Evolutionary conservation across 37 sponge, comb jelly and placozoan genomes (phyloP).

Genomic region (Dysidea cf. avara): DNA sequence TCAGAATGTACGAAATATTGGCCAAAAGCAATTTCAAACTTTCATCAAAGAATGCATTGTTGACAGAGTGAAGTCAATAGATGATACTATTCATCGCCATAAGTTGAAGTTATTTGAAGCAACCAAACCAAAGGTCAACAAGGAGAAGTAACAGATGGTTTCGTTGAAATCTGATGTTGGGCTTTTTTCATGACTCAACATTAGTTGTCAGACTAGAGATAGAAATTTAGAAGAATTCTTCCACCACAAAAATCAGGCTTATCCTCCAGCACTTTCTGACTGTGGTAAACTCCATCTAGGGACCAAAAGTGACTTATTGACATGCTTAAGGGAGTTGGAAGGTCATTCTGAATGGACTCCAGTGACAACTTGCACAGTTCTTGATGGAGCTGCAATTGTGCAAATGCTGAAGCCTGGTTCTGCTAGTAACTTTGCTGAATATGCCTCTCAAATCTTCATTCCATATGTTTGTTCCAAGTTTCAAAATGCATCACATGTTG

Average conservation of each 20-base stretch:
- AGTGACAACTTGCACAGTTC: neutral
- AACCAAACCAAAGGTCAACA: constrained; percentile 25
- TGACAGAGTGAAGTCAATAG: constrained; percentile 25
- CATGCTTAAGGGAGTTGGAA: constrained; percentile 16
- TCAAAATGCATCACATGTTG: constrained; percentile 25
- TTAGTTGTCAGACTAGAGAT: constrained; percentile 28
- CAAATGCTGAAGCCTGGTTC: constrained; percentile 38
- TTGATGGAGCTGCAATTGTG: constrained; percentile 45
- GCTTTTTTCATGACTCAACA: constrained; percentile 33
- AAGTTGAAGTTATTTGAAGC: constrained; percentile 25
- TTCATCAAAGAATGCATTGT: constrained; percentile 33
- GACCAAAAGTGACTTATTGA: constrained; percentile 36
- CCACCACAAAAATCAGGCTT: neutral
- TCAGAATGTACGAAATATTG: constrained; percentile 10
- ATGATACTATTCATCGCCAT: too few relatives aligned
- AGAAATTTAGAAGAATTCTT: constrained; percentile 14
- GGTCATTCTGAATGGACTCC: neutral
- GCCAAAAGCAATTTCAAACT: constrained; percentile 28
- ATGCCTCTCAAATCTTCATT: constrained; percentile 33
- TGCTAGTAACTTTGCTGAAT: constrained; percentile 27
- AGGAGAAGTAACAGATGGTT: neutral
- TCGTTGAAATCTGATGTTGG: constrained; percentile 20
- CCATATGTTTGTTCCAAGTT: constrained; percentile 25
- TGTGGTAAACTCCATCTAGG: constrained; percentile 27
- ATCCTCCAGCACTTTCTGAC: constrained; percentile 25